Percentiles rank a stretch among this genome's conserved stretches.
Evolutionary conservation across 2,888 invertebrate species (phyloP).

Genomic region (Vandiemenella viatica): DNA sequence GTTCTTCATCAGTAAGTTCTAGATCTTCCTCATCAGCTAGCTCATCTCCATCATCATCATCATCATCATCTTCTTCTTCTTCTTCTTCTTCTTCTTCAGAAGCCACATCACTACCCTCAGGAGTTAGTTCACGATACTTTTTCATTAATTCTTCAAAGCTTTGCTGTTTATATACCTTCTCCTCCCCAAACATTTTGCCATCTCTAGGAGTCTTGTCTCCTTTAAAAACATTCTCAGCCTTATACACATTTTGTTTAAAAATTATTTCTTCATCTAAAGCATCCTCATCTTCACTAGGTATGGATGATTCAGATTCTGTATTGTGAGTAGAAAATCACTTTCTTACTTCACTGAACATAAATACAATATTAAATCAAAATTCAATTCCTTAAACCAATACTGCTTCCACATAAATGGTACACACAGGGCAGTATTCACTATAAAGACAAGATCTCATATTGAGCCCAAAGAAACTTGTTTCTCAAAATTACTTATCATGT

Average conservation of each 20-base stretch:
- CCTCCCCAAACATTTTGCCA: neutral
- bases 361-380: too few species aligned
- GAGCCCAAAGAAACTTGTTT: too few species aligned
- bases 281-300: too few species aligned
- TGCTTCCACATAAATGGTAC: too few species aligned
- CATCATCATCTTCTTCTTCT: constrained; percentile 25
- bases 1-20: constrained; percentile 3
- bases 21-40: constrained; percentile 10
- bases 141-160: constrained; percentile 24
- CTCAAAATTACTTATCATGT: too few species aligned
- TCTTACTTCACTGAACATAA: too few species aligned
- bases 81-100: constrained; percentile 19
- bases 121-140: constrained; percentile 28
- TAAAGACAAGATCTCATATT: too few species aligned
- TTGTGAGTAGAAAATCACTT: too few species aligned
- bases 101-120: constrained; percentile 12
- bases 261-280: neutral
- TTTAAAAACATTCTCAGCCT: neutral
- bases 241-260: neutral
- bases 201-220: neutral
- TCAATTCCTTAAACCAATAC: too few species aligned
- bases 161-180: constrained; percentile 22
- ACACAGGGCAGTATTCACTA: too few species aligned
- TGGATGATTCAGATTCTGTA: too few species aligned
- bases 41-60: constrained; percentile 18